phyloP scores from a whole-genome alignment of 2,888 invertebrate species.

The Pollenia angustigena region DNA sequence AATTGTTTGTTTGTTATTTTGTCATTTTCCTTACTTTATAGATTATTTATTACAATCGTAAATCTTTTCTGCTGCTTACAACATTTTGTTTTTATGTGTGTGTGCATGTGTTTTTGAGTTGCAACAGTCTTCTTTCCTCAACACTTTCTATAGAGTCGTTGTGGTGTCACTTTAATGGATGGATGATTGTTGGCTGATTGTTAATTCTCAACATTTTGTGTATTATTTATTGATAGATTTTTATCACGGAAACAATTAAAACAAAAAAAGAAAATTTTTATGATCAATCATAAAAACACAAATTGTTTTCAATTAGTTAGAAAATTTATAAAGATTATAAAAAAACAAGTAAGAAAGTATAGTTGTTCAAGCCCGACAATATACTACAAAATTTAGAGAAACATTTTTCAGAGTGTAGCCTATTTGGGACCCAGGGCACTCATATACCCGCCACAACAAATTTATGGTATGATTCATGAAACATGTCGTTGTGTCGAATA shows the following conservation, averaged over 20 bases:
- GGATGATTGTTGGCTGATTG: neutral
- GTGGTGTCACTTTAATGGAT: neutral
- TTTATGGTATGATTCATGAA: no score
- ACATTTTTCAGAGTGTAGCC: no score
- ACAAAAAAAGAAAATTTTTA: conserved; percentile 52
- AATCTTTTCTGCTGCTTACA: conserved; percentile 47
- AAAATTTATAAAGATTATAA: neutral
- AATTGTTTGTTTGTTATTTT: conserved; percentile 17
- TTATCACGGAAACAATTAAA: conserved; percentile 29
- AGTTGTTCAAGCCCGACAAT: no score
- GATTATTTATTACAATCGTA: conserved; percentile 68
- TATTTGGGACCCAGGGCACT: no score
- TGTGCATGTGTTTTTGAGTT: neutral
- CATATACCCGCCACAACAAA: no score
- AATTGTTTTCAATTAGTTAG: conserved; percentile 54
- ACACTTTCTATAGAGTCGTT: neutral
- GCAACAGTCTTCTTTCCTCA: no score
- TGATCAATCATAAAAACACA: conserved; percentile 62
- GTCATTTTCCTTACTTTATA: conserved; percentile 13
- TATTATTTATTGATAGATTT: conserved; percentile 46
- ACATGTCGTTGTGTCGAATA: no score
- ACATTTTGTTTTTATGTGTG: neutral
- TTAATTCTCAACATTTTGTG: conserved; percentile 16
- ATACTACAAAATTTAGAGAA: no score
- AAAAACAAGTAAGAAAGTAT: neutral